Percentiles rank a stretch among this genome's conserved stretches.
These are phyloP conservation scores for Octonoba sinensis DNA, from an alignment of 2,888 invertebrate genomes.

Conservation along the genomic window DNA sequence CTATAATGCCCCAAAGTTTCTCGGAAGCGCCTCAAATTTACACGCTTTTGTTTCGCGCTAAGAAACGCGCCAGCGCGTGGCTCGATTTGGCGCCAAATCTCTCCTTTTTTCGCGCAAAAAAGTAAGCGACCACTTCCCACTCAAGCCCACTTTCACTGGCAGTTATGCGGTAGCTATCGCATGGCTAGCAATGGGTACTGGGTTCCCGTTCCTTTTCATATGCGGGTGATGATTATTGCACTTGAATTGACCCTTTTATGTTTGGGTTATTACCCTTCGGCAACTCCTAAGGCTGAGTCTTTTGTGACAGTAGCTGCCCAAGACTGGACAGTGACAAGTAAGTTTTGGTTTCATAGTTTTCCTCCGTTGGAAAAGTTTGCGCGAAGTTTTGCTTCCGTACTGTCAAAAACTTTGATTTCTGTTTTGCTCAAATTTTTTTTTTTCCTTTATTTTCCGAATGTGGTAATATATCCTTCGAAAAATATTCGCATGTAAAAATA, in stretches of 20 bases:
- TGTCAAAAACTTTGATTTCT: too few relatives aligned
- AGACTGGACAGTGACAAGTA: slow-evolving; percentile 10
- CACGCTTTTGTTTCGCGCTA: too few relatives aligned
- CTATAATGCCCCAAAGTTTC: too few relatives aligned
- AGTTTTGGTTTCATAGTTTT: neutral
- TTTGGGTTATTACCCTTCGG: slow-evolving; percentile 14
- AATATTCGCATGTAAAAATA: too few relatives aligned
- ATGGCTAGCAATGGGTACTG: slow-evolving; percentile 22
- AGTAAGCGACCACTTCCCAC: slow-evolving; percentile 4
- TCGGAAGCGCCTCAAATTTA: too few relatives aligned
- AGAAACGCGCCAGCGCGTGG: slow-evolving; percentile 2
- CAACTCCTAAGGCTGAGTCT: slow-evolving; percentile 1
- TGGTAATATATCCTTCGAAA: too few relatives aligned
- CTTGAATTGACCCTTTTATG: neutral
- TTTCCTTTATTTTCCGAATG: too few relatives aligned
- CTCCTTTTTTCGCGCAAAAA: neutral
- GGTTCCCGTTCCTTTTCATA: slow-evolving; percentile 14
- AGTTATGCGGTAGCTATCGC: slow-evolving; percentile 33
- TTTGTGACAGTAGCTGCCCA: neutral
- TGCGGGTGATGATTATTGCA: slow-evolving; percentile 12
- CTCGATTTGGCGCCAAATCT: slow-evolving; percentile 18
- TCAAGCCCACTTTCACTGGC: slow-evolving; percentile 1
- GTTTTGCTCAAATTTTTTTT: too few relatives aligned
- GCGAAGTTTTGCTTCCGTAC: too few relatives aligned
- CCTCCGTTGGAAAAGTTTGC: too few relatives aligned